phyloP scores from a whole-genome alignment of 2,113 vertebrate species.

The Dasyurus viverrinus region DNA sequence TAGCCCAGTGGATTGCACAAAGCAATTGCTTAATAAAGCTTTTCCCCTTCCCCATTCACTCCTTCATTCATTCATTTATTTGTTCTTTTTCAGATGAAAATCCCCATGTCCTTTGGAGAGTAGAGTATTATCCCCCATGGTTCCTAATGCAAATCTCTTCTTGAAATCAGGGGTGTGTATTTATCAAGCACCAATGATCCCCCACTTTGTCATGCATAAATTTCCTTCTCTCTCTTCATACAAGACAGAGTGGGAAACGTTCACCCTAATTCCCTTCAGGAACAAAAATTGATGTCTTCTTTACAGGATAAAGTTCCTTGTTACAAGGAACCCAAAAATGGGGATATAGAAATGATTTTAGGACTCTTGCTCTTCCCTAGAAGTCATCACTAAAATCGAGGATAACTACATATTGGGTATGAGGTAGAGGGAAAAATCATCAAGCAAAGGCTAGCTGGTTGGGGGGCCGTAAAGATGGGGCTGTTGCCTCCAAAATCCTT shows the following conservation, averaged over 20 bases:
- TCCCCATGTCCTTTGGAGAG: neutral
- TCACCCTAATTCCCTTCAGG: no score
- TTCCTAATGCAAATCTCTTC: neutral
- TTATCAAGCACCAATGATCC: neutral
- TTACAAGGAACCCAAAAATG: no score
- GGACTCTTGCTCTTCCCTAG: neutral
- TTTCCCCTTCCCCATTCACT: neutral
- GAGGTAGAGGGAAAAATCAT: neutral
- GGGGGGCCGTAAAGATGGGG: neutral
- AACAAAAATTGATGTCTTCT: no score
- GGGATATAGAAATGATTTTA: no score
- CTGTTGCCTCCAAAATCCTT: neutral
- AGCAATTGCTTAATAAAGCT: neutral
- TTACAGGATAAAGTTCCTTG: no score
- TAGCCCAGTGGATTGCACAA: neutral
- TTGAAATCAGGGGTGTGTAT: neutral
- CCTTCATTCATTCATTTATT: neutral
- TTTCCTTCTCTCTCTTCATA: neutral
- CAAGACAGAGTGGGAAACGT: neutral
- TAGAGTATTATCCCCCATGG: neutral
- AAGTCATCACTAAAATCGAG: neutral
- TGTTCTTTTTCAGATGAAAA: neutral
- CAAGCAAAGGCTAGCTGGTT: neutral
- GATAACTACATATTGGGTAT: neutral
- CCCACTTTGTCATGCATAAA: neutral